Evolutionary conservation across 2,888 invertebrate genomes (phyloP), one percentile per base, ranked within the genome.

Genomic region (Brassicogethes aeneus): DNA sequence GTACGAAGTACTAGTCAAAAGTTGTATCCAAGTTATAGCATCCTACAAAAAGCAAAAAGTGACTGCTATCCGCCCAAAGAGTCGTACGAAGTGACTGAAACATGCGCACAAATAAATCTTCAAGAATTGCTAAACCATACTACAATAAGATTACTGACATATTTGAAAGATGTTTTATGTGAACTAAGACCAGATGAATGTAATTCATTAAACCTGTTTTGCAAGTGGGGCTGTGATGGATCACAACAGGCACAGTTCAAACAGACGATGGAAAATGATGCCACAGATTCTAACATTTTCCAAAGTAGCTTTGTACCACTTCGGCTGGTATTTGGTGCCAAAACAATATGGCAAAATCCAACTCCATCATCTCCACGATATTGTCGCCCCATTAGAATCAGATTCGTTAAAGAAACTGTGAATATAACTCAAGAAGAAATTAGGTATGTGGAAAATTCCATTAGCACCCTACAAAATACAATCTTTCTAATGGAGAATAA

Each of bases 211-310:
- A n/a, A n/a, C n/a, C n/a, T n/a, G n/a, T n/a, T 53, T 17, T 51
- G 39, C 12, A 56, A 57, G 43, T 56, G 54, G 54, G 55, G 55
- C 14, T 39, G 53, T 48, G 46, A 55, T 52, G 45, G 55, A 45
- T 17, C 50, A 39, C 29, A 50, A 46, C 37, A 36, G 41, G 10
- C 41, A 48, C 40, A 50, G 37, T 56, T 39, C 30, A 51, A 56
- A 44, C 50, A 54, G 42, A 51, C 45, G 37, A 15, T 40, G 15
- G 42, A 50, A 39, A 14, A 17, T 14, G 15, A 8, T 36, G 29
- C 16, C 5, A 34, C 41, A 29, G 56, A 56, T 44, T 47, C 51
- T 3, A 47, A 45, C 36, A 47, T 59, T 30, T 58, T 59, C 42
- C 51, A 47, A 35, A 55, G 16, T 35, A 46, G 45, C 5, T 34